Conservation (phyloP, 2,888 invertebrate genomes). For the Marronus borbonicus region DNA sequence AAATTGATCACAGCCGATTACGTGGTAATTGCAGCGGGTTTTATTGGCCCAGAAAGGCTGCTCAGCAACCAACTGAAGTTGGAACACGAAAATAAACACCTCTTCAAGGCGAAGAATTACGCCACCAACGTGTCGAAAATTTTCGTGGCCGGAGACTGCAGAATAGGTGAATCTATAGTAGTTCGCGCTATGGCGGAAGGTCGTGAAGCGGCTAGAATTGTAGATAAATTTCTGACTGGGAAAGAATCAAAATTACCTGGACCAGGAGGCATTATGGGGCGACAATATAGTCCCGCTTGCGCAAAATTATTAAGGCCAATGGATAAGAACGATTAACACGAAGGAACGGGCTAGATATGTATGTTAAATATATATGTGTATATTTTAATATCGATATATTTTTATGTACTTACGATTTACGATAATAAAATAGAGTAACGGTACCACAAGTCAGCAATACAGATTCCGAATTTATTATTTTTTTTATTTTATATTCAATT, state of each 20-base stretch:
- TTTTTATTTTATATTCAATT: too few relatives aligned
- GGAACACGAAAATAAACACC: constrained; percentile 92
- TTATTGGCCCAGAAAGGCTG: constrained; percentile 94
- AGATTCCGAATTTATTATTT: too few relatives aligned
- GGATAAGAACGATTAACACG: too few relatives aligned
- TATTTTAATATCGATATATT: too few relatives aligned
- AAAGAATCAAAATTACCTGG: constrained; percentile 88
- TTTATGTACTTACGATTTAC: too few relatives aligned
- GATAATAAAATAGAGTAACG: too few relatives aligned
- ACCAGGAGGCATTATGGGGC: constrained; percentile 85
- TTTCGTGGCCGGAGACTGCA: constrained; percentile 98
- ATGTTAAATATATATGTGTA: too few relatives aligned
- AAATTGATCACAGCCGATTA: constrained; percentile 89
- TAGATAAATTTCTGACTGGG: constrained; percentile 88
- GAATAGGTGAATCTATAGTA: constrained; percentile 97
- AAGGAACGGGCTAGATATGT: too few relatives aligned
- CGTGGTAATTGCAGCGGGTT: constrained; percentile 98
- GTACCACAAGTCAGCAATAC: too few relatives aligned
- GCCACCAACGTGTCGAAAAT: constrained; percentile 92
- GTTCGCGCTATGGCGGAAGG: constrained; percentile 99
- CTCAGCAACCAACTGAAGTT: constrained; percentile 86
- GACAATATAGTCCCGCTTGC: too few relatives aligned
- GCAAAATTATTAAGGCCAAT: too few relatives aligned
- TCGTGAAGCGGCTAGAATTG: constrained; percentile 95
- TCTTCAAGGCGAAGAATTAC: constrained; percentile 90